Percentiles rank a stretch among this genome's conserved stretches.
Conservation (phyloP, 2,888 invertebrate species). For the Vesta saturnalis region DNA sequence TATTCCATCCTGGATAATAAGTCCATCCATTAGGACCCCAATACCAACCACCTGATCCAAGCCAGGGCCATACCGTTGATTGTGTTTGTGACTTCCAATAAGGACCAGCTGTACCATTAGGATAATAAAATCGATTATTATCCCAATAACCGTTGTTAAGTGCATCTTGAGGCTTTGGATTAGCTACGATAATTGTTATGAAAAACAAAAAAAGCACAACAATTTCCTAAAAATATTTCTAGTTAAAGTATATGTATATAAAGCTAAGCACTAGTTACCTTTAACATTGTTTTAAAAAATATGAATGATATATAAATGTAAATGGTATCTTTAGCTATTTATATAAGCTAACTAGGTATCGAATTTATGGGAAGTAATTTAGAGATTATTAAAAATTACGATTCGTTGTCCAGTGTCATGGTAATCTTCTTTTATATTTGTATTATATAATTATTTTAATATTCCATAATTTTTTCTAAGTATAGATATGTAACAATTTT, state of each 20-base stretch:
- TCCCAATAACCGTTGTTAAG: slow-evolving; percentile 7
- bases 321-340: neutral
- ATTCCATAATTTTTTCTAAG: neutral
- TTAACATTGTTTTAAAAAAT: neutral
- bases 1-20: slow-evolving; percentile 3
- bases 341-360: neutral
- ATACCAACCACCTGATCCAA: neutral
- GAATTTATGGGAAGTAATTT: neutral
- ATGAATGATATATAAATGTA: neutral
- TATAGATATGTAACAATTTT: neutral
- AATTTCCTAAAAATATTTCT: neutral
- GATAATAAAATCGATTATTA: slow-evolving; percentile 5
- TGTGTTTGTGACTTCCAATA: neutral
- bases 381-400: neutral
- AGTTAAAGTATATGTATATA: neutral
- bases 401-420: neutral
- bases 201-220: neutral
- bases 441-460: neutral
- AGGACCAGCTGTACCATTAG: slow-evolving; percentile 11
- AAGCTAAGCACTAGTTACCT: neutral
- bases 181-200: neutral
- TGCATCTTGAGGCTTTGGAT: neutral
- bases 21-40: slow-evolving; percentile 9
- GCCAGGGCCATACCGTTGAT: neutral
- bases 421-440: neutral